Conservation (phyloP, 2,113 vertebrate genomes). For the Taurulus bubalis region DNA sequence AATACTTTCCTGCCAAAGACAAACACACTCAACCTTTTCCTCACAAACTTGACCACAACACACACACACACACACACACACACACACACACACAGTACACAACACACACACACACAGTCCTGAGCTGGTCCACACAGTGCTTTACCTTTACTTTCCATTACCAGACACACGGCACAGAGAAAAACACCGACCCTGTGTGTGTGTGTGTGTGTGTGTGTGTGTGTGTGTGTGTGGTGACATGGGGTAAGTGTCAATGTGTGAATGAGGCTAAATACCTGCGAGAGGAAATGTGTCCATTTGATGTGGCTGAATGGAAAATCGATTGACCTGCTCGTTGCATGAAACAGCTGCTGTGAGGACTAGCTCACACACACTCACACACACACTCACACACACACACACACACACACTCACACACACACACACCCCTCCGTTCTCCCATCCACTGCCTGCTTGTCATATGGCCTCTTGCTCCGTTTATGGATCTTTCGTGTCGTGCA, state of each 20-base stretch:
- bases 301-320: slow-evolving; percentile 46
- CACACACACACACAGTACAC: slow-evolving; percentile 41
- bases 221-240: slow-evolving; percentile 3
- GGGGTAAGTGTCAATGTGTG: slow-evolving; percentile 34
- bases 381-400: too few species aligned
- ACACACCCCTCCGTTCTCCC: too few species aligned
- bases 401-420: too few species aligned
- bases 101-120: slow-evolving; percentile 40
- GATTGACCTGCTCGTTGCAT: slow-evolving; percentile 32
- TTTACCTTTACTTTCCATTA: slow-evolving; percentile 80
- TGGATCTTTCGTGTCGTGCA: too few species aligned
- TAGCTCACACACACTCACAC: too few species aligned
- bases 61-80: slow-evolving; percentile 22
- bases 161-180: slow-evolving; percentile 56
- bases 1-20: slow-evolving; percentile 67
- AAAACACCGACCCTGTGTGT: slow-evolving; percentile 58
- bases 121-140: slow-evolving; percentile 30
- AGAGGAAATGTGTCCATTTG: slow-evolving; percentile 49
- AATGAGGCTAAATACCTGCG: slow-evolving; percentile 35
- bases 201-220: slow-evolving; percentile 27
- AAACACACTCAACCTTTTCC: slow-evolving; percentile 77
- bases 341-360: slow-evolving; percentile 21
- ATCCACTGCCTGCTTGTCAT: too few species aligned
- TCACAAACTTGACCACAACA: slow-evolving; percentile 67
- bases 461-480: too few species aligned